phyloP scores from a whole-genome alignment of 2,888 invertebrate genomes.

The Chromoteleia sp. region DNA sequence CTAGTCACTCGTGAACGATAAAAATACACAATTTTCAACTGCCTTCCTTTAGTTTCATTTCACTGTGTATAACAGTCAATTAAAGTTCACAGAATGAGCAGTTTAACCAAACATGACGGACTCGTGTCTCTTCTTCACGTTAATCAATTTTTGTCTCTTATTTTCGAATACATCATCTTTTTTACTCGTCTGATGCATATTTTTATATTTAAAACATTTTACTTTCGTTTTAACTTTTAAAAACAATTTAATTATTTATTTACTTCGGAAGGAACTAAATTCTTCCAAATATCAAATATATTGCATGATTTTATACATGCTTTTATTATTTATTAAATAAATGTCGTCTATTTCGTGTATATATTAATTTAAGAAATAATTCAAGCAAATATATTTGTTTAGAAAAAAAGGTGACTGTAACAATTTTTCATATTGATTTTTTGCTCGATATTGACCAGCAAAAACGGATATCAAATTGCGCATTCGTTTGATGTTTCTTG shows the following conservation, averaged over 20 bases:
- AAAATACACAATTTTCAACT: conserved; percentile 65
- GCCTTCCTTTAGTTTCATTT: conserved; percentile 54
- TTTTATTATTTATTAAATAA: too few relatives aligned
- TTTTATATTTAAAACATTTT: too few relatives aligned
- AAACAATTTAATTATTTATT: too few relatives aligned
- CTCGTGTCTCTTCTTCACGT: background rate
- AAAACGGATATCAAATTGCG: conserved; percentile 78
- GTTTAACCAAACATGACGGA: conserved; percentile 41
- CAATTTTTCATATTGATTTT: conserved; percentile 15
- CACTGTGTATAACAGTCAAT: conserved; percentile 46
- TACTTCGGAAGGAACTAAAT: too few relatives aligned
- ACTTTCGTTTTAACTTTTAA: too few relatives aligned
- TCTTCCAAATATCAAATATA: too few relatives aligned
- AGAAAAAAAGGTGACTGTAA: background rate
- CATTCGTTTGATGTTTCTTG: conserved; percentile 67
- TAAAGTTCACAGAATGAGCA: conserved; percentile 47
- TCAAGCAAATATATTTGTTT: too few relatives aligned
- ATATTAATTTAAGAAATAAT: too few relatives aligned
- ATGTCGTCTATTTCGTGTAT: too few relatives aligned
- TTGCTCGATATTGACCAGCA: conserved; percentile 37
- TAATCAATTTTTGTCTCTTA: background rate
- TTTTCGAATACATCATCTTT: too few relatives aligned
- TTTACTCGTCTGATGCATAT: too few relatives aligned
- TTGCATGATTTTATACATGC: too few relatives aligned
- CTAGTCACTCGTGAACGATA: conserved; percentile 65